Conservation (phyloP, 2,113 vertebrate species). For the Osmerus mordax region DNA sequence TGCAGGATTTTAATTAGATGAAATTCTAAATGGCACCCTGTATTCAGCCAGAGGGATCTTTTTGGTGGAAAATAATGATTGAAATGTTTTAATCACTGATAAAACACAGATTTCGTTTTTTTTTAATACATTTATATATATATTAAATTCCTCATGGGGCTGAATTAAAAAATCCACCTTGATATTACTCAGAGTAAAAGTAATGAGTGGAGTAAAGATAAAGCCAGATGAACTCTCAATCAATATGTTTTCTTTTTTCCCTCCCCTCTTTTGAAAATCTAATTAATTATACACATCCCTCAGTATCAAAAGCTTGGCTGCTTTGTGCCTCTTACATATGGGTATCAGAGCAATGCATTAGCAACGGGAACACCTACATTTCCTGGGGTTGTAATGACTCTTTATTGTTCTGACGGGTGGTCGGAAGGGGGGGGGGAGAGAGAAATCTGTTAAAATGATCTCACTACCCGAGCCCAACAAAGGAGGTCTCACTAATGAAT, state of each 20-base stretch:
- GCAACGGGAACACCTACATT: constrained; percentile 27
- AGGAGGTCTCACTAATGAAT: constrained; percentile 53
- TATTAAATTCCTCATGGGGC: constrained; percentile 37
- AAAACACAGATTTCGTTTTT: constrained; percentile 43
- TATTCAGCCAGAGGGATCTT: constrained; percentile 38
- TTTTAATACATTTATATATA: neutral
- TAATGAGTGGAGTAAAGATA: constrained; percentile 53
- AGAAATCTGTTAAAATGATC: constrained; percentile 49
- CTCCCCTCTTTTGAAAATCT: constrained; percentile 46
- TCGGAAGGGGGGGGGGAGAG: constrained; percentile 13
- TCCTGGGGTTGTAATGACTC: constrained; percentile 36
- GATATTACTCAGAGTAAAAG: constrained; percentile 52
- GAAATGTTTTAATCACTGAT: constrained; percentile 61
- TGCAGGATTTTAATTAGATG: constrained; percentile 50
- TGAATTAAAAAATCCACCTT: constrained; percentile 49
- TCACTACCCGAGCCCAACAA: constrained; percentile 45
- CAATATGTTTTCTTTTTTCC: constrained; percentile 33
- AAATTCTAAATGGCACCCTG: constrained; percentile 29
- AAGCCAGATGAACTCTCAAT: constrained; percentile 48
- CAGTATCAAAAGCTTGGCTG: constrained; percentile 36
- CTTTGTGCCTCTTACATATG: constrained; percentile 33
- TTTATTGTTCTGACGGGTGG: constrained; percentile 47
- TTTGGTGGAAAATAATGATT: constrained; percentile 42
- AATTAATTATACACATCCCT: constrained; percentile 47
- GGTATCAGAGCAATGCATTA: constrained; percentile 32